phyloP scores from a whole-genome alignment of 2,113 vertebrate genomes.

The Rousettus leschenaultii region DNA sequence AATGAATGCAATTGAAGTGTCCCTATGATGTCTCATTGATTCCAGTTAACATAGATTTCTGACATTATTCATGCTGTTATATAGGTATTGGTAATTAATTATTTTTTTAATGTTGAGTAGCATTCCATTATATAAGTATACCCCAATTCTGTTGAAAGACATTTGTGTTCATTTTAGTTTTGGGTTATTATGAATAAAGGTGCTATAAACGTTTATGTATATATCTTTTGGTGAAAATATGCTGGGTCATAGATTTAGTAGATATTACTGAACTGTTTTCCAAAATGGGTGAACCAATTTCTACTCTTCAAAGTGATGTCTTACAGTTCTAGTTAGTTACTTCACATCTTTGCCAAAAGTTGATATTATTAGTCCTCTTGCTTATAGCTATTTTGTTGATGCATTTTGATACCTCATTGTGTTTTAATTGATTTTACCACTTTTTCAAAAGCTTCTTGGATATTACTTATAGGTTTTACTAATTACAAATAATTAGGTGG shows the following conservation, averaged over 20 bases:
- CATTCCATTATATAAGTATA: background rate
- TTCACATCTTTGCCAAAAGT: background rate
- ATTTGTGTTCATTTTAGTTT: background rate
- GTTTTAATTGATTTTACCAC: background rate
- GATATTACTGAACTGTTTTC: background rate
- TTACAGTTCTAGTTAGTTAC: background rate
- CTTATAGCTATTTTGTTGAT: background rate
- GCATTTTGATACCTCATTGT: background rate
- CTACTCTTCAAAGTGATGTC: background rate
- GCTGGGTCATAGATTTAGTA: background rate
- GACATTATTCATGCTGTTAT: background rate
- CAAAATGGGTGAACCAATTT: background rate
- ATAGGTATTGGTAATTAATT: background rate
- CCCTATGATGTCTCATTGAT: background rate
- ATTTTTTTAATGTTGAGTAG: background rate
- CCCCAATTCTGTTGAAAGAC: background rate
- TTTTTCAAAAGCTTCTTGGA: background rate
- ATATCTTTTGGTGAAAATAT: background rate
- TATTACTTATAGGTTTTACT: background rate
- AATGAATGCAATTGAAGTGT: background rate
- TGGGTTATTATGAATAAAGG: background rate
- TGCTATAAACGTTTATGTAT: background rate
- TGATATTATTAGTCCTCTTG: background rate
- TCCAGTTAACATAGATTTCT: background rate
- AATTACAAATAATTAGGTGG: background rate